A percentile compares a stretch with the other conserved stretches of the same genome.
phyloP scores from a whole-genome alignment of 2,113 vertebrate genomes.

The Xenopus borealis region DNA sequence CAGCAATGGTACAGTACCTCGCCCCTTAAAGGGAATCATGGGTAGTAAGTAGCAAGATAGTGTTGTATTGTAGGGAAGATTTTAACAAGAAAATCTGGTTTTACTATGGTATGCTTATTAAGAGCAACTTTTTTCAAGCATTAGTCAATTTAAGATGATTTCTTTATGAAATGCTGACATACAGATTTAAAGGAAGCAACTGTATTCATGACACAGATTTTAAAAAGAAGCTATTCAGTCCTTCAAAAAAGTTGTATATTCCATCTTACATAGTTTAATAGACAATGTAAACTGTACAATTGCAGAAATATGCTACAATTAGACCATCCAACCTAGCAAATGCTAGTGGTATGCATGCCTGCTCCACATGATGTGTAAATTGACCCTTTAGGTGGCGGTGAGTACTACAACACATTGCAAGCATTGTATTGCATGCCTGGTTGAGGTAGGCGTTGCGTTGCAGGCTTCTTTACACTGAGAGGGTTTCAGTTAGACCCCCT shows the following conservation, averaged over 20 bases:
- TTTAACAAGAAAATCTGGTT: too few species aligned
- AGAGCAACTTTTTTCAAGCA: conserved; percentile 30
- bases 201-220: conserved; percentile 50
- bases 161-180: conserved; percentile 62
- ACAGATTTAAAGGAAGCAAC: conserved; percentile 59
- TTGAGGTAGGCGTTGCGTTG: background rate
- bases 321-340: conserved; percentile 22
- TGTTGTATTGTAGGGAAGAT: too few species aligned
- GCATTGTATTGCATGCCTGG: conserved; percentile 1
- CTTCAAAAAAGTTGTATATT: conserved; percentile 37
- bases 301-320: conserved; percentile 60
- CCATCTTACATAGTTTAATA: conserved; percentile 55
- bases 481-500: background rate
- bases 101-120: background rate
- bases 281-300: conserved; percentile 66
- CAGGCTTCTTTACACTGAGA: background rate
- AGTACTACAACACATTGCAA: background rate
- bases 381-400: background rate
- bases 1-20: too few species aligned
- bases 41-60: too few species aligned
- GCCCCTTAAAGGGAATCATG: too few species aligned
- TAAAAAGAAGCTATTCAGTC: conserved; percentile 46
- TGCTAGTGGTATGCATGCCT: conserved; percentile 19
- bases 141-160: conserved; percentile 61
- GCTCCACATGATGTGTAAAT: conserved; percentile 18